These are phyloP conservation scores for Aporrectodea caliginosa DNA, from an alignment of 1,140 invertebrate species.

Conservation along the genomic window DNA sequence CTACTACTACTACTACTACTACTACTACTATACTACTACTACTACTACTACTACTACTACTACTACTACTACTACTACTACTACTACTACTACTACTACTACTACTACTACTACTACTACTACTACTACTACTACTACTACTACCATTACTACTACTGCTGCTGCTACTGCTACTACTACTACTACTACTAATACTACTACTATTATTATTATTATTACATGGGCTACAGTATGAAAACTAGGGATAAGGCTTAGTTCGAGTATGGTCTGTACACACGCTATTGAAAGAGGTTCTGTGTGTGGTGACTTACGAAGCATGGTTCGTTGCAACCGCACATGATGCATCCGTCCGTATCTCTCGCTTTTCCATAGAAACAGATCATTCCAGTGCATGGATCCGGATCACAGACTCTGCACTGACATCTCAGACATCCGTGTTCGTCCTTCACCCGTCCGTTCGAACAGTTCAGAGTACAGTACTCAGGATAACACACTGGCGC, in stretches of 20 bases:
- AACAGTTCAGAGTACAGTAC: not conserved
- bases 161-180: too few relatives aligned
- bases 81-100: slow-evolving; percentile 29
- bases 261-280: too few relatives aligned
- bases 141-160: slow-evolving; percentile 13
- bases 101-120: slow-evolving; percentile 30
- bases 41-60: slow-evolving; percentile 31
- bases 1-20: slow-evolving; percentile 30
- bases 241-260: too few relatives aligned
- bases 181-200: too few relatives aligned
- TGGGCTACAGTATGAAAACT: too few relatives aligned
- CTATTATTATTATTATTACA: too few relatives aligned
- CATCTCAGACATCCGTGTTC: not conserved
- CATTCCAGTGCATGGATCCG: not conserved
- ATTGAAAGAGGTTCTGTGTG: too few relatives aligned
- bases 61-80: slow-evolving; percentile 30
- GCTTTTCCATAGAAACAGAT: not conserved
- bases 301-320: not conserved
- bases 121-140: slow-evolving; percentile 27
- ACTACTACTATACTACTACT: slow-evolving; percentile 30
- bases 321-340: not conserved
- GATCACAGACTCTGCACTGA: not conserved
- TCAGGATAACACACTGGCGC: too few relatives aligned
- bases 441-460: not conserved
- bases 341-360: not conserved